phyloP scores from a whole-genome alignment of 2,888 invertebrate species.

The Sarcophaga carnaria region DNA sequence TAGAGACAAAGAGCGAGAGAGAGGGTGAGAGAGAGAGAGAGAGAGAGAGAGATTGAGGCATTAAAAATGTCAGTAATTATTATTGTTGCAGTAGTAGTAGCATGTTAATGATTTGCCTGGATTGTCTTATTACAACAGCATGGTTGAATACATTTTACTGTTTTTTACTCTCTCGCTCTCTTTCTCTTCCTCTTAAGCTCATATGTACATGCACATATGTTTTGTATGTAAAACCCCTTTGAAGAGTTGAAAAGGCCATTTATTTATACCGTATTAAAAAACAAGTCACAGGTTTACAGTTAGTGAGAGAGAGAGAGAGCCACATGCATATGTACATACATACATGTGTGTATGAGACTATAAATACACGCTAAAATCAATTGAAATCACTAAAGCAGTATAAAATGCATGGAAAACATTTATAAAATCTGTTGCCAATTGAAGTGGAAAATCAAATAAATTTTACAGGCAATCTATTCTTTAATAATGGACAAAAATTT shows the following conservation, averaged over 20 bases:
- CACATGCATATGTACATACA: no score
- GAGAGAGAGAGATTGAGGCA: neutral
- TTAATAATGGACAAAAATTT: neutral
- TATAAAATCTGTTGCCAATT: neutral
- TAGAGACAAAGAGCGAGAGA: neutral
- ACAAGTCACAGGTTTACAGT: no score
- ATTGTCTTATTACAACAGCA: constrained; percentile 42
- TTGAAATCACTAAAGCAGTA: neutral
- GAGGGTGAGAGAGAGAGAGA: no score
- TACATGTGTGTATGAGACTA: neutral
- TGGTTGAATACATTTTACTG: constrained; percentile 53
- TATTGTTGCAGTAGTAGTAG: constrained; percentile 56
- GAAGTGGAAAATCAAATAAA: neutral
- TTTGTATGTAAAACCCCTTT: no score
- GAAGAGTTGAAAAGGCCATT: neutral
- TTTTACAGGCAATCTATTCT: neutral
- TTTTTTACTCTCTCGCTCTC: neutral
- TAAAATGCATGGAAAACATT: neutral
- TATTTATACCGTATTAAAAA: neutral
- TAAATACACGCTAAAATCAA: neutral
- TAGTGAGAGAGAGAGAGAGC: no score
- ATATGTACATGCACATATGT: no score
- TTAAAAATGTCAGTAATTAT: constrained; percentile 66
- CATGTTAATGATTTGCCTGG: constrained; percentile 60
- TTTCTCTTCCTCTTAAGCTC: neutral